Conservation (phyloP, 2,797 vertebrate genomes). For the Xenentodon cancila region DNA sequence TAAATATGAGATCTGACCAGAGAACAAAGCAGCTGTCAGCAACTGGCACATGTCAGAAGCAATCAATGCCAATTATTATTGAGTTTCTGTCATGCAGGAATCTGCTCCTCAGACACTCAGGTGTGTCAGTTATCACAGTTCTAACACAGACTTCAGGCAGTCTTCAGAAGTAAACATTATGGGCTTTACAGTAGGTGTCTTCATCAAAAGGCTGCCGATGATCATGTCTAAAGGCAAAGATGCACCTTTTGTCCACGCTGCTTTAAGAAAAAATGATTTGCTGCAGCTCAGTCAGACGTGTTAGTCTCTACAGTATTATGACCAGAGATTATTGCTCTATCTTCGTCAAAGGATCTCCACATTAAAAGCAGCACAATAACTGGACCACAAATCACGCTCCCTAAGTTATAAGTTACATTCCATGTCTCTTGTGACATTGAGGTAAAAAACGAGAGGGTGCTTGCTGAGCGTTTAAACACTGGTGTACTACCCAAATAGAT, state of each 20-base stretch:
- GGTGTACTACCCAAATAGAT: conserved; percentile 77
- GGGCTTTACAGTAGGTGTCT: conserved; percentile 26
- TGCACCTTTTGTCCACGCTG: conserved; percentile 32
- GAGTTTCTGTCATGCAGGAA: conserved; percentile 90
- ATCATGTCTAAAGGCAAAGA: conserved; percentile 38
- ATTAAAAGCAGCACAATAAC: conserved; percentile 74
- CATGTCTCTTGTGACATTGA: conserved; percentile 77
- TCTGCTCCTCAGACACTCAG: conserved; percentile 72
- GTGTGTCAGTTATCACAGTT: conserved; percentile 60
- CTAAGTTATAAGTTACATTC: conserved; percentile 69
- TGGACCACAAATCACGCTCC: conserved; percentile 75
- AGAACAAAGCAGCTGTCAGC: conserved; percentile 90
- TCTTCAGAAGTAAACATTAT: conserved; percentile 65
- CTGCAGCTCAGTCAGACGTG: conserved; percentile 10
- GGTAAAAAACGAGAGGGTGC: conserved; percentile 60
- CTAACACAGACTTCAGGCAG: conserved; percentile 31
- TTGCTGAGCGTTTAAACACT: conserved; percentile 62
- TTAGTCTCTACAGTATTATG: conserved; percentile 29
- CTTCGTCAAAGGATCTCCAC: conserved; percentile 68
- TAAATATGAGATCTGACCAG: conserved; percentile 77
- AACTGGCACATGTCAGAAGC: conserved; percentile 88
- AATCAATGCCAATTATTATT: conserved; percentile 90
- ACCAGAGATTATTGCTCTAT: conserved; percentile 75
- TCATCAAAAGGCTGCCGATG: conserved; percentile 43
- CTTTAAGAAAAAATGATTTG: conserved; percentile 37